phyloP scores from a whole-genome alignment of 2,797 vertebrate genomes.

The Loriculus beryllinus region DNA sequence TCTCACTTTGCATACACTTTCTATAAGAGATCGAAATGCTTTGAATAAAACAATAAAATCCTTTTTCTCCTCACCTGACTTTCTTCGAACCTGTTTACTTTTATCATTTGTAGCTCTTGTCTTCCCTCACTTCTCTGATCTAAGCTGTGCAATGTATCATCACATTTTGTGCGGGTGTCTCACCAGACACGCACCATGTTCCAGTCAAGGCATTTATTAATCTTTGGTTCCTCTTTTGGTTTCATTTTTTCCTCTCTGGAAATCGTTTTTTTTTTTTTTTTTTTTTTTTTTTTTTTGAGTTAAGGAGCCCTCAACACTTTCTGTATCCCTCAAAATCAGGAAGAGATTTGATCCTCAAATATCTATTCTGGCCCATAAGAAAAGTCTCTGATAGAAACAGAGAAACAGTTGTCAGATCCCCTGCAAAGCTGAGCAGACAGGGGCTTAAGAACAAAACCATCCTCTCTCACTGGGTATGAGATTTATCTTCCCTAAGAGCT shows the following conservation, averaged over 20 bases:
- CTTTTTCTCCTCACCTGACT: background rate
- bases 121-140: background rate
- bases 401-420: background rate
- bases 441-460: slow-evolving; percentile 12
- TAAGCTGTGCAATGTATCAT: background rate
- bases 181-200: background rate
- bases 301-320: background rate
- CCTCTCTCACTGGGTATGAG: background rate
- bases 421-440: background rate
- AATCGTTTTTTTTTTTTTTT: background rate
- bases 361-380: background rate
- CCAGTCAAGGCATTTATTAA: background rate
- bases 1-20: background rate
- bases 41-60: background rate
- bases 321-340: background rate
- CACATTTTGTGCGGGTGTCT: background rate
- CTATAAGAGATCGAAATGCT: background rate
- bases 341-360: background rate
- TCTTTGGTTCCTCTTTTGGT: background rate
- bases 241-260: background rate
- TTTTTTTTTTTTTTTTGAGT: background rate
- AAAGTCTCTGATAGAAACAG: background rate
- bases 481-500: slow-evolving; percentile 48
- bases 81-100: background rate
- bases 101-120: background rate